A percentile compares a stretch with the other conserved stretches of the same genome.
phyloP scores from a whole-genome alignment of 1,140 invertebrate species.

The Ceratina australensis region DNA sequence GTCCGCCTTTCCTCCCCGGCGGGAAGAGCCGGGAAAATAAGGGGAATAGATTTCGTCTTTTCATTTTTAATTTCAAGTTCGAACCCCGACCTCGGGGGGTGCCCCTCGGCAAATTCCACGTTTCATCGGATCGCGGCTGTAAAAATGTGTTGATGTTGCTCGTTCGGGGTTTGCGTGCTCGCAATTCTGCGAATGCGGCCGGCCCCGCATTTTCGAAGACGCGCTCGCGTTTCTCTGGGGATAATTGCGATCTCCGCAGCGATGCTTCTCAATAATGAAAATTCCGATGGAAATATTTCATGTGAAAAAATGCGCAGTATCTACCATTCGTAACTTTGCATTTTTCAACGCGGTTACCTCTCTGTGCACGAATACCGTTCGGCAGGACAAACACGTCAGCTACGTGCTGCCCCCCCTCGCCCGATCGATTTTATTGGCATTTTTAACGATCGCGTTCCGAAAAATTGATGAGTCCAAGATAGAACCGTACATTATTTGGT shows the following conservation, averaged over 20 bases:
- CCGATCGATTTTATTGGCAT: too few species aligned
- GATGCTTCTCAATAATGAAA: constrained; percentile 13
- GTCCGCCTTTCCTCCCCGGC: too few species aligned
- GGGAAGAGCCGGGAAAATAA: too few species aligned
- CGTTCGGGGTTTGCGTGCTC: not conserved
- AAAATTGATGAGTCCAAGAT: not conserved
- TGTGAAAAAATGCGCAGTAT: constrained; percentile 8
- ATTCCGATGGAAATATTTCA: constrained; percentile 8
- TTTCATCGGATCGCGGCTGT: constrained; percentile 1
- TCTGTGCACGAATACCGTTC: not conserved
- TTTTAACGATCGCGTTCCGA: not conserved
- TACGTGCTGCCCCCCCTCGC: too few species aligned
- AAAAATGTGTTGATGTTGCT: not conserved
- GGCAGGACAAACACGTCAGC: too few species aligned
- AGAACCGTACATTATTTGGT: not conserved
- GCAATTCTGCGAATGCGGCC: constrained; percentile 8
- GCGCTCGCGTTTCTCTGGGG: not conserved
- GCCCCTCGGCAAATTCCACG: not conserved
- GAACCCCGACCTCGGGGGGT: too few species aligned
- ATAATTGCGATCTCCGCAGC: constrained; percentile 24
- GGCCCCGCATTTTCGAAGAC: not conserved
- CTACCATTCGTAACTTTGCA: not conserved
- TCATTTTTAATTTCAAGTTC: too few species aligned
- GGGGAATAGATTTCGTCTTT: too few species aligned
- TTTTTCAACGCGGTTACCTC: too few species aligned